Evolutionary conservation across 2,888 invertebrate genomes (phyloP), one percentile per base, ranked within the genome.

Genomic region (Taenaris catops): DNA sequence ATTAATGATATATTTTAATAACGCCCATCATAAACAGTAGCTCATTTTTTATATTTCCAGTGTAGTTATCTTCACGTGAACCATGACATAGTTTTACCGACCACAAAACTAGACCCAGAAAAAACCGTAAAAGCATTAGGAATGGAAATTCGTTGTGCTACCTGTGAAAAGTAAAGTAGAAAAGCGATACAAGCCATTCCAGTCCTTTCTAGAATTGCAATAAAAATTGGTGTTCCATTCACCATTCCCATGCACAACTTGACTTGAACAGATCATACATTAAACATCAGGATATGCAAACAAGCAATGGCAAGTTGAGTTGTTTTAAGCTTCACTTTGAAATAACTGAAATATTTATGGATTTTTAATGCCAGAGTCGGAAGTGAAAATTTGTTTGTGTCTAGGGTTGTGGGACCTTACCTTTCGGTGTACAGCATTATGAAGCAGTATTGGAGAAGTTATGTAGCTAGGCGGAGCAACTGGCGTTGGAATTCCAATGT

Each of bases 81-180:
- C 16, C 23, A 14, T 23, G 31, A 31, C 31, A 31, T 10, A 31
- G 31, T 31, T 31, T 23, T 23, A 31, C 23, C 16, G 23, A 23
- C 16, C 21, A 31, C 9, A 23, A 23, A 29, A 23, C 23, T 31
- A 23, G 31, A 31, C 16, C 31, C 31, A 23, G 21, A 31, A 31
- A 14, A 31, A 31, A 21, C 19, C 9, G 31, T 31, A 23, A 31
- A 31, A 31, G 29, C 29, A 31, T 31, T 23, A 31, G 31, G 23
- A 31, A 31, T 23, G 31, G 31, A 31, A 21, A 31, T 31, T 31
- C 9, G 16, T 16, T 16, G 21, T 9, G 31, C 16, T 31, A 31
- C 20, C 28, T 28, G 28, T 18, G 8, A 28, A 28, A 28, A 28
- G 28, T 28, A 19, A 12, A 12, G n/a, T n/a, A n/a, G n/a, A n/a